Base-by-base conservation (phyloP, 1,140 invertebrate species). In the Drosophila micromelanica region DNA sequence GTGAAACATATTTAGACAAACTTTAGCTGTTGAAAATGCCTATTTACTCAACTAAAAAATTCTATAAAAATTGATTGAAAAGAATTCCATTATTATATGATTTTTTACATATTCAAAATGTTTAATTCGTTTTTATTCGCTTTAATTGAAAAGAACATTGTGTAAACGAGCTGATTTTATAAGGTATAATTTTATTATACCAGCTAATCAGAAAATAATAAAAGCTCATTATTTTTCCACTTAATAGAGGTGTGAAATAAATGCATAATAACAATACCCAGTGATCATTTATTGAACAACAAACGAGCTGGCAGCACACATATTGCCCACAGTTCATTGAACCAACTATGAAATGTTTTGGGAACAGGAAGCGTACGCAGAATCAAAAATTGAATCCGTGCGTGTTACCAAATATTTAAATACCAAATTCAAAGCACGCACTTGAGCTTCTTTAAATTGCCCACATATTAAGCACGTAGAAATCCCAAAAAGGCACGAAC, bases 391-490 rank as follows among this genome's bases (percentile, higher is more conserved):
- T 15, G 45, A 72, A 17, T 59, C 12, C 48, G 15, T 46, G 6
- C n/a, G 38, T 2, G n/a, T 15, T 17, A 32, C 13, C 20, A 48
- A 17, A 30, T 42, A 49, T 59, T 2, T 5, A 15, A 54, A 45
- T 45, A 56, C 51, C 32, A 49, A 72, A 82, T 82, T 84, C 80
- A 51, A 72, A 57, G 64, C 80, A 82, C 80, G 76, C 67, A 62
- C 35, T 61, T 79, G 80, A 79, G 80, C 80, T 82, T 76, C 76
- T 82, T 82, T 82, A 82, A 82, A 82, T 82, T 82, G 82, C 65
- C 42, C 80, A 72, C 61, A 84, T 62, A 82, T 82, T 82, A 67
- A 84, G 80, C 79, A 82, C 80, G 80, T 84, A 84, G 71, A 70
- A 62, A 69, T 55, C 42, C 64, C 74, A 63, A 48, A 48, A 43